Conservation (phyloP, 2,797 vertebrate genomes). For the Phalloptychus januarius region DNA sequence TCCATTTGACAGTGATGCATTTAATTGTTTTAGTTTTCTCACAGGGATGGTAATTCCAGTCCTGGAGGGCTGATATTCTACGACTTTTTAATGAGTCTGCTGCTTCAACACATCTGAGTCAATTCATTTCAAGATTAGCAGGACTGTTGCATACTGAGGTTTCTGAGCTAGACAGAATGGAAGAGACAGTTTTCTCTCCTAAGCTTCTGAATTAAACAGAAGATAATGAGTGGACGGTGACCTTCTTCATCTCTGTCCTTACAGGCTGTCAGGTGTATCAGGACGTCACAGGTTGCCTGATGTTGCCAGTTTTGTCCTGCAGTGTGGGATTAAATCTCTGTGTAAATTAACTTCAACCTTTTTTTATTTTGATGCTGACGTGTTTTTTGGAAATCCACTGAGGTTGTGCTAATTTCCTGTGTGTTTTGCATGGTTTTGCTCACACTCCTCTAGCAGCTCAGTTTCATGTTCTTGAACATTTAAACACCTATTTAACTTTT, state of each 20-base stretch:
- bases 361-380: slow-evolving; percentile 31
- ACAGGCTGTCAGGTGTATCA: neutral
- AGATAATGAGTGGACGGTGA: neutral
- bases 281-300: neutral
- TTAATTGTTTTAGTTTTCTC: neutral
- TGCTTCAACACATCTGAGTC: neutral
- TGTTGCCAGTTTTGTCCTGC: slow-evolving; percentile 4
- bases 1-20: neutral
- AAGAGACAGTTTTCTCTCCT: neutral
- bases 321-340: slow-evolving; percentile 11
- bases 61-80: neutral
- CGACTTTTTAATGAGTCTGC: neutral
- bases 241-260: neutral
- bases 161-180: neutral
- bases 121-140: neutral
- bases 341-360: slow-evolving; percentile 23
- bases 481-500: neutral
- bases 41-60: neutral
- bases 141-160: neutral
- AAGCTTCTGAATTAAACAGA: neutral
- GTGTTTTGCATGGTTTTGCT: slow-evolving; percentile 28
- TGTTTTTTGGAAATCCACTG: slow-evolving; percentile 48
- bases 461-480: slow-evolving; percentile 17
- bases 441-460: slow-evolving; percentile 6
- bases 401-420: slow-evolving; percentile 62